Percentiles rank a stretch among this genome's conserved stretches.
phyloP scores from a whole-genome alignment of 2,888 invertebrate genomes.

The Teinopalpus imperialis region DNA sequence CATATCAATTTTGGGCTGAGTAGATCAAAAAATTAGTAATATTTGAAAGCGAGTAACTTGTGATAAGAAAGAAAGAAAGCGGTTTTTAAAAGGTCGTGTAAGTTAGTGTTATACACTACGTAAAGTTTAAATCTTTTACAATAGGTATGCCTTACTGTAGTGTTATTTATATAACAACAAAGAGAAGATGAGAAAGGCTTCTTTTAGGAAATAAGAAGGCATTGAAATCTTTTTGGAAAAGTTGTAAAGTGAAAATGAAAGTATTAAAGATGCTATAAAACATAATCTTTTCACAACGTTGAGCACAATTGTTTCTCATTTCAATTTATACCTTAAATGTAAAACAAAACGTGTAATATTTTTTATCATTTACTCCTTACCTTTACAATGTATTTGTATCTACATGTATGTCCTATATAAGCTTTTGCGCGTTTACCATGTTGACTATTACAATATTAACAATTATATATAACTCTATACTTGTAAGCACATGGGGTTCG shows the following conservation, averaged over 20 bases:
- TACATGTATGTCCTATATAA: constrained; percentile 41
- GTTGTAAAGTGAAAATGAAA: constrained; percentile 34
- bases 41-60: constrained; percentile 69
- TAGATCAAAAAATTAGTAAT: constrained; percentile 54
- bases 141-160: constrained; percentile 69
- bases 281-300: constrained; percentile 42
- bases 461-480: constrained; percentile 46
- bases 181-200: not conserved
- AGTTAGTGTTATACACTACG: constrained; percentile 61
- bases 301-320: constrained; percentile 46
- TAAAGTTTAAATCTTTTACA: constrained; percentile 67
- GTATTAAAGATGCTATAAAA: constrained; percentile 38
- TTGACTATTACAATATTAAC: constrained; percentile 74
- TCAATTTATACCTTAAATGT: constrained; percentile 45
- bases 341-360: constrained; percentile 57
- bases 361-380: constrained; percentile 72
- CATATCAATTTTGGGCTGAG: constrained; percentile 79
- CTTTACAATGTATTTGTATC: constrained; percentile 56
- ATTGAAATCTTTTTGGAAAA: constrained; percentile 23
- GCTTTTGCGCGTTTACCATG: constrained; percentile 79
- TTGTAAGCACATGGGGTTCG: constrained; percentile 47
- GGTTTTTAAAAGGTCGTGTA: constrained; percentile 49
- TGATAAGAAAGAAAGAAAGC: constrained; percentile 51
- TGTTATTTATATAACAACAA: constrained; percentile 46
- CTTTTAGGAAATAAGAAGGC: constrained; percentile 6